A percentile compares a stretch with the other conserved stretches of the same genome.
These are phyloP conservation scores for Acipenser oxyrinchus DNA, from an alignment of 2,797 vertebrate genomes.

Conservation along the genomic window DNA sequence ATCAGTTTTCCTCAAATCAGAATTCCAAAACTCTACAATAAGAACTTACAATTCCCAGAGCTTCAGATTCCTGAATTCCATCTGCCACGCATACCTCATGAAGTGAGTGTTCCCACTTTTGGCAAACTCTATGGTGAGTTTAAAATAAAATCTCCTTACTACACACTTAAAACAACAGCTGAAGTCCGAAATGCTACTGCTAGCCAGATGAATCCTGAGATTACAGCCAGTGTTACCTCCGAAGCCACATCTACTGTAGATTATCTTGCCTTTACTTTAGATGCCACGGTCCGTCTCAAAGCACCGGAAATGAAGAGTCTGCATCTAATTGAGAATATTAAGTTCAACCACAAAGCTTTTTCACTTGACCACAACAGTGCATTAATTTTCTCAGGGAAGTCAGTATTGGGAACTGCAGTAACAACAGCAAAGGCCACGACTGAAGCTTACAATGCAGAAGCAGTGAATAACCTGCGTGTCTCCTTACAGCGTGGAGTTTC, in stretches of 20 bases:
- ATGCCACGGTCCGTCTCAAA: conserved; percentile 63
- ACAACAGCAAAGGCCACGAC: conserved; percentile 61
- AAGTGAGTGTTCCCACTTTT: conserved; percentile 68
- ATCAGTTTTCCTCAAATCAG: conserved; percentile 63
- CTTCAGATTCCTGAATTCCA: conserved; percentile 73
- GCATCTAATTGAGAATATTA: conserved; percentile 68
- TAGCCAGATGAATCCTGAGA: conserved; percentile 54
- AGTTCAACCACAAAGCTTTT: conserved; percentile 59
- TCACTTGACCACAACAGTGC: conserved; percentile 65
- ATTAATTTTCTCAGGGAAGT: conserved; percentile 54
- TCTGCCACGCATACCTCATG: conserved; percentile 61
- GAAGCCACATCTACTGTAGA: conserved; percentile 61
- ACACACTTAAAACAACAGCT: conserved; percentile 57
- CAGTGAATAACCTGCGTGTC: conserved; percentile 58
- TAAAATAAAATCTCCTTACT: conserved; percentile 69
- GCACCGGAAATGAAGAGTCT: conserved; percentile 64
- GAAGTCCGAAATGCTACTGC: conserved; percentile 71
- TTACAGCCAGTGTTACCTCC: conserved; percentile 64
- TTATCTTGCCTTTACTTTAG: conserved; percentile 64
- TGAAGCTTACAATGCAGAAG: conserved; percentile 59
- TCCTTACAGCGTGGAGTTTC: conserved; percentile 62
- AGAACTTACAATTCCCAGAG: conserved; percentile 60
- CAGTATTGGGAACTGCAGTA: conserved; percentile 56
- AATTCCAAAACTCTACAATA: conserved; percentile 72
- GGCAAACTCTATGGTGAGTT: conserved; percentile 76